phyloP scores from a whole-genome alignment of 2,888 invertebrate genomes.

The Cylloceria caligata region DNA sequence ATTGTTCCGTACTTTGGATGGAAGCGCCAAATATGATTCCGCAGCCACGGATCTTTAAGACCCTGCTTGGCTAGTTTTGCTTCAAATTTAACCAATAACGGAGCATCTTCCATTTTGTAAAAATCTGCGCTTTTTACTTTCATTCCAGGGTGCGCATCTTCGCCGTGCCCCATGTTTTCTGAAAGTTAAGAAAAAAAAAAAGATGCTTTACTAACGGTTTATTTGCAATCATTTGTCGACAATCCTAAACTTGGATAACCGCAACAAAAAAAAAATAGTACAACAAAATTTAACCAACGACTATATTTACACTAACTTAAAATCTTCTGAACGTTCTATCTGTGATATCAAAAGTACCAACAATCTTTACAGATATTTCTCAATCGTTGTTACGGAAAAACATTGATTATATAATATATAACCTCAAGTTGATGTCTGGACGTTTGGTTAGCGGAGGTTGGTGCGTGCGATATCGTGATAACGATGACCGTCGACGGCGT shows the following conservation, averaged over 20 bases:
- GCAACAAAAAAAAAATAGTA: neutral
- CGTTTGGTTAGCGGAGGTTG: neutral
- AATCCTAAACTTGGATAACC: neutral
- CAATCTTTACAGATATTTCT: neutral
- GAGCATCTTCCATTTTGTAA: conserved; percentile 90
- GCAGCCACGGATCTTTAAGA: conserved; percentile 94
- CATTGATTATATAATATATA: conserved; percentile 60
- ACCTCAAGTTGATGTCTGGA: conserved; percentile 47
- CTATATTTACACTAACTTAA: neutral
- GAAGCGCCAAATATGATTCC: conserved; percentile 95
- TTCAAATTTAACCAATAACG: conserved; percentile 88
- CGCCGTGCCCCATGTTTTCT: conserved; percentile 85
- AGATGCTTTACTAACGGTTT: neutral
- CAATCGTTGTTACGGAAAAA: neutral
- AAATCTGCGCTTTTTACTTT: conserved; percentile 90
- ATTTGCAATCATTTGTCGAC: neutral
- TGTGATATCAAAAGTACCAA: neutral
- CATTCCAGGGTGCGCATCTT: conserved; percentile 83
- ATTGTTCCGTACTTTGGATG: conserved; percentile 88
- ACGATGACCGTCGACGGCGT: conserved; percentile 1
- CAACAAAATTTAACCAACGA: too few species aligned
- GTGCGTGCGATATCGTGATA: neutral
- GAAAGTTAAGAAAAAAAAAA: neutral
- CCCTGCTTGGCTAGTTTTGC: conserved; percentile 89
- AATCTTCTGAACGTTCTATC: neutral